Base-by-base conservation (phyloP, 2,888 invertebrate species). In the Phania funesta region DNA sequence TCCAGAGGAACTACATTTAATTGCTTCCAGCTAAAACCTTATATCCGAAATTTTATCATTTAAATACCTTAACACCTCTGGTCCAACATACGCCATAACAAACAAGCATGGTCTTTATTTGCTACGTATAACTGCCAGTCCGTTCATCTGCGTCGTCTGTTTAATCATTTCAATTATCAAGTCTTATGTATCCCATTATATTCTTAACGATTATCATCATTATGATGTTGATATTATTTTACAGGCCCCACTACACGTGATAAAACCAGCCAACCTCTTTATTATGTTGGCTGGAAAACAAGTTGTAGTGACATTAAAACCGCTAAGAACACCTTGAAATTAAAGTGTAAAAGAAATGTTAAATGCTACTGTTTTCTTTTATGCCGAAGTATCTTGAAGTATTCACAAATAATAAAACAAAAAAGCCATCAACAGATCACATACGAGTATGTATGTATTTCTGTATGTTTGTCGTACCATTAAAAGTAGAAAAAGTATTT, bases 351-450 rank as follows among this genome's bases (percentile, higher is more conserved):
- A 80, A 38, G 52, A 44, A 71, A 32, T 41, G 56, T 58, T 32
- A 74, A 52, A 56, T 64, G 78, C 78, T 82, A 82, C 78, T 54
- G 78, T 78, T 71, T 78, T 52, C 22, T 44, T 68, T 52, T 16
- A 38, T 65, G 3, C 9, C 8, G n/a, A 65, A 16, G 35, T 20
- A 46, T 3, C 32, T 38, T 16, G 48, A 29, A 18, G 16, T 16
- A 26, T n/a, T 11, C 1, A 35, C 6, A 6, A 35, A 5, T 35
- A 13, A 5, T n/a, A 6, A 29, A 26, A 46, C n/a, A 26, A 56
- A 29, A 41, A 68, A 56, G 44, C n/a, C n/a, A n/a, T n/a, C n/a
- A n/a, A n/a, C n/a, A 68, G 65, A 60, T 54, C 71, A 77, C 29
- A 67, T 65, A 60, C 50, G 71, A n/a, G n/a, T n/a, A n/a, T n/a